Evolutionary conservation across 2,797 vertebrate species (phyloP).

Genomic region (Ctenochaetus hawaiiensis): DNA sequence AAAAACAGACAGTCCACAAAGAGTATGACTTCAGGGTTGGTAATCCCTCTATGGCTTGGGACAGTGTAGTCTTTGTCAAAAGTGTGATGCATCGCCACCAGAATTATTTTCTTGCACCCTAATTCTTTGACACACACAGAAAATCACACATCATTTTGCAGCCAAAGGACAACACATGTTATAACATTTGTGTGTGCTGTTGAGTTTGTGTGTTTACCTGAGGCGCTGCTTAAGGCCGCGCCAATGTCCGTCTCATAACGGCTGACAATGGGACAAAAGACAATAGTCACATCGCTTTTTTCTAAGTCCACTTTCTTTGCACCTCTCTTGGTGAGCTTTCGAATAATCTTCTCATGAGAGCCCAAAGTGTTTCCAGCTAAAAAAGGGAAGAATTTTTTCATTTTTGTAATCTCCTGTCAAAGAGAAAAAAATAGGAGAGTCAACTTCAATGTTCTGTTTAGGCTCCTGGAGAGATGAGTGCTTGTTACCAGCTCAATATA

Average conservation of each 20-base stretch:
- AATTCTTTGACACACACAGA: slow-evolving; percentile 9
- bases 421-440: not conserved
- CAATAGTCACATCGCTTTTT: rapidly evolving
- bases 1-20: slow-evolving; percentile 64
- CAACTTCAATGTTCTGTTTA: not conserved
- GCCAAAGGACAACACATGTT: not conserved
- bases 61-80: slow-evolving; percentile 41
- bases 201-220: slow-evolving; percentile 44
- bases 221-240: slow-evolving; percentile 7
- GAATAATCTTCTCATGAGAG: not conserved
- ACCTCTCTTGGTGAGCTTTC: slow-evolving; percentile 11
- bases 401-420: slow-evolving; percentile 34
- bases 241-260: slow-evolving; percentile 51
- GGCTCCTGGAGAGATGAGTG: too few species aligned
- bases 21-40: rapidly evolving
- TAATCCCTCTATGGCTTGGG: not conserved
- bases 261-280: slow-evolving; percentile 67
- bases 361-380: slow-evolving; percentile 30
- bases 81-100: slow-evolving; percentile 72
- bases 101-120: rapidly evolving
- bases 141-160: not conserved
- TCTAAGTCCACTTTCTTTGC: rapidly evolving
- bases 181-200: not conserved
- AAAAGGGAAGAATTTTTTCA: not conserved
- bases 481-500: not conserved